phyloP scores from a whole-genome alignment of 2,113 vertebrate species.

The Geothlypis trichas region DNA sequence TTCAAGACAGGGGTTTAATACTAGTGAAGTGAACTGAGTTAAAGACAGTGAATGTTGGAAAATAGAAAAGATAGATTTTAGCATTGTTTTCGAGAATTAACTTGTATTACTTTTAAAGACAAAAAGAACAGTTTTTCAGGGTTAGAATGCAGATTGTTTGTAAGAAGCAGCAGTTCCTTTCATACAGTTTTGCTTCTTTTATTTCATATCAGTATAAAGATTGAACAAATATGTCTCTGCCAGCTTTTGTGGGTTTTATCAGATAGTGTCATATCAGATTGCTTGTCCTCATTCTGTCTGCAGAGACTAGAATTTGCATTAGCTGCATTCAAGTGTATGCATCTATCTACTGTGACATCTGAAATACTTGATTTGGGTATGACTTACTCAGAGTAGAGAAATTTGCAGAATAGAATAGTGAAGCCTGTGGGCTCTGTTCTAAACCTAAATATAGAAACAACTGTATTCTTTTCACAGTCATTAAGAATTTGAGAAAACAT shows the following conservation, averaged over 20 bases:
- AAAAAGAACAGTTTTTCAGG: not conserved
- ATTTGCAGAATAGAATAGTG: not conserved
- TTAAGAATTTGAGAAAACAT: not conserved
- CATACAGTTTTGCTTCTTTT: not conserved
- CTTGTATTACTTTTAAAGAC: not conserved
- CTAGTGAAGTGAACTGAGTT: not conserved
- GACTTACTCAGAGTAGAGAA: not conserved
- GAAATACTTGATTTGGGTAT: not conserved
- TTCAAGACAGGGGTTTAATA: not conserved
- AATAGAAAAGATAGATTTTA: not conserved
- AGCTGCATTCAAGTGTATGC: not conserved
- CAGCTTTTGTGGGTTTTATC: not conserved
- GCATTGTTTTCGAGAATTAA: not conserved
- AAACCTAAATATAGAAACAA: not conserved
- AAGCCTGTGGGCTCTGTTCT: not conserved
- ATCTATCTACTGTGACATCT: not conserved
- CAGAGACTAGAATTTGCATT: not conserved
- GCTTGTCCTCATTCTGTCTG: slow-evolving; percentile 36
- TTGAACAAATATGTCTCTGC: not conserved
- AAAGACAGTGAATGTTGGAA: not conserved
- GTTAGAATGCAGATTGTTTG: not conserved
- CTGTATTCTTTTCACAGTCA: not conserved
- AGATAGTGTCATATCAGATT: not conserved
- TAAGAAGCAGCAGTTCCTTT: not conserved
- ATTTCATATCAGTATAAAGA: not conserved